phyloP scores from a whole-genome alignment of 2,113 vertebrate species.

The Laticauda colubrina region DNA sequence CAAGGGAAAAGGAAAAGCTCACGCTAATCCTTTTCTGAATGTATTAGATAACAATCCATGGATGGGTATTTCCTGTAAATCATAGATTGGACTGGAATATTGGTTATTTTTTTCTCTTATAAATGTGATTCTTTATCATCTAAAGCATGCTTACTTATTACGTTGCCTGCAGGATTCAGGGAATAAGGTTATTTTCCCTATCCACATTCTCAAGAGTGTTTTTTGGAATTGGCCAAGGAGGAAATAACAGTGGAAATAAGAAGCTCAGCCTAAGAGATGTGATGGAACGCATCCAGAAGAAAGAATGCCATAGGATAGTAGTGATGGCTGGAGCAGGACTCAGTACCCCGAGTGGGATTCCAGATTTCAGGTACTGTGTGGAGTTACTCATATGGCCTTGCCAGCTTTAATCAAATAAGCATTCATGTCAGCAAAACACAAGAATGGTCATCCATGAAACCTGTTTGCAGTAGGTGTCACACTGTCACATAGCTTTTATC shows the following conservation, averaged over 20 bases:
- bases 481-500: neutral
- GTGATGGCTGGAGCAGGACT: slow-evolving; percentile 94
- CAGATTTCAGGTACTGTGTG: slow-evolving; percentile 84
- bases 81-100: neutral
- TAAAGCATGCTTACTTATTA: neutral
- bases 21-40: neutral
- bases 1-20: neutral
- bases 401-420: neutral
- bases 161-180: slow-evolving; percentile 37
- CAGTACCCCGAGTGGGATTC: slow-evolving; percentile 93
- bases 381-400: accelerated
- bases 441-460: neutral
- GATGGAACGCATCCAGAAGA: slow-evolving; percentile 66
- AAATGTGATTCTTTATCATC: accelerated
- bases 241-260: slow-evolving; percentile 32
- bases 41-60: neutral
- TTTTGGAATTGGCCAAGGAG: slow-evolving; percentile 38
- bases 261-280: slow-evolving; percentile 75
- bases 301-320: slow-evolving; percentile 74
- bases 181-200: slow-evolving; percentile 19
- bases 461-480: neutral
- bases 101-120: neutral
- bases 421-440: neutral
- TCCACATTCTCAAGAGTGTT: neutral
- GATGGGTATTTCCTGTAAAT: neutral